Conservation (phyloP, 2,888 invertebrate genomes). For the Ichneumoninae sp. region DNA sequence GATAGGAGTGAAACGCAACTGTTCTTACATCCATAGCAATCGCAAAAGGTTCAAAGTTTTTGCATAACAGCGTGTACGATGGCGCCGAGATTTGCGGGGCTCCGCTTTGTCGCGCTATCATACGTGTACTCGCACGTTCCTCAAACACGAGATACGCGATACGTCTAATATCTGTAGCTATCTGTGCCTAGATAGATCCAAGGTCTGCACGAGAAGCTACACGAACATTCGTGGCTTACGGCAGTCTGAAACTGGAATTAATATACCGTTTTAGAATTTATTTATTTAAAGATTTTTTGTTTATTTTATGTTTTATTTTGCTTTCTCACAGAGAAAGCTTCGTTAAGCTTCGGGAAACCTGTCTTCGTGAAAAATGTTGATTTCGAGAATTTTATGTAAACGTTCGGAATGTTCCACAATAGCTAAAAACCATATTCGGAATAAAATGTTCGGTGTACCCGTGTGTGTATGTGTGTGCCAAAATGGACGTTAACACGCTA, state of each 20-base stretch:
- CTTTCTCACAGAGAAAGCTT: not conserved
- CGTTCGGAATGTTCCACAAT: no score
- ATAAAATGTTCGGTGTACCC: no score
- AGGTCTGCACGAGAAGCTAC: not conserved
- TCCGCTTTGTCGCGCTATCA: conserved; percentile 33
- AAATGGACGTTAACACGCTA: no score
- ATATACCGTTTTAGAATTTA: not conserved
- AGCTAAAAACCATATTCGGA: no score
- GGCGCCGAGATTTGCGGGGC: conserved; percentile 27
- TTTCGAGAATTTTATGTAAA: no score
- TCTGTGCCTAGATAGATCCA: conserved; percentile 18
- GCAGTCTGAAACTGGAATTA: not conserved
- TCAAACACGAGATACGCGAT: conserved; percentile 14
- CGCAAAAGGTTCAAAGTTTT: not conserved
- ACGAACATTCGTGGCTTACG: not conserved
- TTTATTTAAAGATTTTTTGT: not conserved
- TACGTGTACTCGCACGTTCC: not conserved
- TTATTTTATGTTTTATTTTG: not conserved
- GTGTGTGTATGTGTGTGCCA: no score
- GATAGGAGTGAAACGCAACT: not conserved
- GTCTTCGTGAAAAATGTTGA: not conserved
- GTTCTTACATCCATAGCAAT: not conserved
- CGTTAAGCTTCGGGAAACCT: not conserved
- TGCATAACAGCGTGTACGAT: not conserved
- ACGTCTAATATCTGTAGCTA: conserved; percentile 15